Evolutionary conservation across 2,797 vertebrate genomes (phyloP).

Genomic region (Myoxocephalus aenaeus): DNA sequence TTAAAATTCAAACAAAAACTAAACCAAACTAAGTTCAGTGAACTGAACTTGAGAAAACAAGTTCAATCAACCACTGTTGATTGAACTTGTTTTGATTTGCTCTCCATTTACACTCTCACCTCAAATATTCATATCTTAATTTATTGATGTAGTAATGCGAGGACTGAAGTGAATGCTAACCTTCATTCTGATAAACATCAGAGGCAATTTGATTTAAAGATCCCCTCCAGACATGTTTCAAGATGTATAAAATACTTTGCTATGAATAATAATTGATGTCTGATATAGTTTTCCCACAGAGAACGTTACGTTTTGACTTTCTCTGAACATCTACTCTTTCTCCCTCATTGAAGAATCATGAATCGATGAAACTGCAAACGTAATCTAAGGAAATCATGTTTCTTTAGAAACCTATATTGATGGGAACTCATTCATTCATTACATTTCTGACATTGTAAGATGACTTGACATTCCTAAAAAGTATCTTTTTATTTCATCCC

Average conservation of each 20-base stretch:
- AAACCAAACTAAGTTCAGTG: background rate
- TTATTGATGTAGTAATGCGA: background rate
- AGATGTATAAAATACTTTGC: background rate
- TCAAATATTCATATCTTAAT: conserved; percentile 1
- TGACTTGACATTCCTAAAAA: background rate
- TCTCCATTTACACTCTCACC: background rate
- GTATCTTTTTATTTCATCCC: too few relatives aligned
- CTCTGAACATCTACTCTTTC: background rate
- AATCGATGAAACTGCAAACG: background rate
- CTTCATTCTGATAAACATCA: background rate
- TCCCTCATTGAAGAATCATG: background rate
- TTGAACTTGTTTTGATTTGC: background rate
- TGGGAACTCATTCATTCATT: background rate
- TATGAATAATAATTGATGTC: background rate
- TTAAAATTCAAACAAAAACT: background rate
- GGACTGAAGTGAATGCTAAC: conserved; percentile 5
- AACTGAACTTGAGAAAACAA: conserved; percentile 1
- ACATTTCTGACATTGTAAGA: background rate
- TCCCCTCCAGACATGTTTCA: background rate
- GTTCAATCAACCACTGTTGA: background rate
- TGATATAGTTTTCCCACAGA: background rate
- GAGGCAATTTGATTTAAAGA: background rate
- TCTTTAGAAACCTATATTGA: background rate
- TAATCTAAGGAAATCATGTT: background rate
- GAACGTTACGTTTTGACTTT: background rate